These are phyloP conservation scores for Damaliscus lunatus DNA, from an alignment of 2,113 vertebrate genomes.

Conservation along the genomic window DNA sequence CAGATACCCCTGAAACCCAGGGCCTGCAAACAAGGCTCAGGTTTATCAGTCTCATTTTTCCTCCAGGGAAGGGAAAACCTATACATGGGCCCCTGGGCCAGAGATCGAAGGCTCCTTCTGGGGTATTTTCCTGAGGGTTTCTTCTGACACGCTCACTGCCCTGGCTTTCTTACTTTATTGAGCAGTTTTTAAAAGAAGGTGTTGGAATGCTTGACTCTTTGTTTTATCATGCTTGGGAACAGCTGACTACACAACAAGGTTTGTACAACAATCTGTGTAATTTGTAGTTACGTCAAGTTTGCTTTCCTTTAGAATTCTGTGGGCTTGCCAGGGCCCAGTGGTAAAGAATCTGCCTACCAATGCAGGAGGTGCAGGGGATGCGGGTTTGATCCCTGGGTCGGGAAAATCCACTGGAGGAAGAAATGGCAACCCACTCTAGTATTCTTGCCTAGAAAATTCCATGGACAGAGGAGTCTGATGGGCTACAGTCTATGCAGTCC, in stretches of 20 bases:
- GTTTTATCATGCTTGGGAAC: neutral
- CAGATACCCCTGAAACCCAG: neutral
- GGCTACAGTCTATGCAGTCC: neutral
- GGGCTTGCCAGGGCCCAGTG: neutral
- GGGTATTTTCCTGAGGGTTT: neutral
- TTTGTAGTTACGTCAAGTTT: neutral
- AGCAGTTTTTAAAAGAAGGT: neutral
- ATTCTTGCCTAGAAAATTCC: neutral
- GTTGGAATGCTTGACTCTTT: neutral
- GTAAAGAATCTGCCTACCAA: neutral
- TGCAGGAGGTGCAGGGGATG: neutral
- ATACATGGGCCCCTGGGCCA: neutral
- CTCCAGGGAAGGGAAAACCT: neutral
- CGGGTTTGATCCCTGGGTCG: neutral
- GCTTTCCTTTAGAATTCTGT: neutral
- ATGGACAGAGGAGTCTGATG: neutral
- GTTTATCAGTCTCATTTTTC: neutral
- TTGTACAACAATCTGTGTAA: neutral
- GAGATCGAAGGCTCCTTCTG: neutral
- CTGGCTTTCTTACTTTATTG: neutral
- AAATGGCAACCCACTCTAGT: neutral
- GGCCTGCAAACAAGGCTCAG: neutral
- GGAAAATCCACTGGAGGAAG: neutral
- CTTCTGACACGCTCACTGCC: neutral
- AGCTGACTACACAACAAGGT: neutral